Conservation (phyloP, 2,113 vertebrate species). For the Hiodon alosoides region DNA sequence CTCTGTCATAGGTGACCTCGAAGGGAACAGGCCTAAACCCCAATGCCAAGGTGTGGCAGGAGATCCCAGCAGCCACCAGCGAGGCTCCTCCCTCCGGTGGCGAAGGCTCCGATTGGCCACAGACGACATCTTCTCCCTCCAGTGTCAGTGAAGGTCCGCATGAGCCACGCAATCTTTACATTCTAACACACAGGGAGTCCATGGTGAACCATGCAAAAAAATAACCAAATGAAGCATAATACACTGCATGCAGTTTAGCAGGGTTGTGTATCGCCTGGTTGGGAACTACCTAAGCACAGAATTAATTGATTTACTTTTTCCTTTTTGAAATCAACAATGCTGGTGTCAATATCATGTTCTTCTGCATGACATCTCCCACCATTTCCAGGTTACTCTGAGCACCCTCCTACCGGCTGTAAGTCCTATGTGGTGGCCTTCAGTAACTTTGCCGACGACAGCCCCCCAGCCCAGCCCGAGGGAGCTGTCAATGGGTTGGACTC, state of each 20-base stretch:
- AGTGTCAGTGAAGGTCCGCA: slow-evolving; percentile 69
- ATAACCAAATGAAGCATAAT: no score
- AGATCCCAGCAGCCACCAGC: slow-evolving; percentile 74
- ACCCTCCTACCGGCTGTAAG: slow-evolving; percentile 1
- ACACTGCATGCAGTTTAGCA: no score
- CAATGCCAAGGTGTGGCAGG: slow-evolving; percentile 98
- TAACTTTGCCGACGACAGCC: slow-evolving; percentile 3
- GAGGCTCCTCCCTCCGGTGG: slow-evolving; percentile 54
- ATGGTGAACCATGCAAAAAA: no score
- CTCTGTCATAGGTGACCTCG: slow-evolving; percentile 79
- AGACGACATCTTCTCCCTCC: slow-evolving; percentile 51
- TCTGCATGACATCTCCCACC: not conserved
- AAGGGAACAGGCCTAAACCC: slow-evolving; percentile 96
- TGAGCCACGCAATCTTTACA: slow-evolving; percentile 29
- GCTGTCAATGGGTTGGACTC: slow-evolving; percentile 16
- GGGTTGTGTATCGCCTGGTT: no score
- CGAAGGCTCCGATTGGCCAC: slow-evolving; percentile 69
- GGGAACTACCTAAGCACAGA: not conserved
- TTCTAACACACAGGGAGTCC: no score
- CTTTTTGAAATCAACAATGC: not conserved
- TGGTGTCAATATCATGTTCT: not conserved
- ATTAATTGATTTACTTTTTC: not conserved
- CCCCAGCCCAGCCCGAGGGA: not conserved
- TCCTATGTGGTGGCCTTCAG: not conserved
- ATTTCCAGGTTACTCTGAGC: slow-evolving; percentile 37